These are phyloP conservation scores for Catalaphyllia jardinei DNA, from an alignment of 64 coral and sea anemone genomes.

Conservation along the genomic window DNA sequence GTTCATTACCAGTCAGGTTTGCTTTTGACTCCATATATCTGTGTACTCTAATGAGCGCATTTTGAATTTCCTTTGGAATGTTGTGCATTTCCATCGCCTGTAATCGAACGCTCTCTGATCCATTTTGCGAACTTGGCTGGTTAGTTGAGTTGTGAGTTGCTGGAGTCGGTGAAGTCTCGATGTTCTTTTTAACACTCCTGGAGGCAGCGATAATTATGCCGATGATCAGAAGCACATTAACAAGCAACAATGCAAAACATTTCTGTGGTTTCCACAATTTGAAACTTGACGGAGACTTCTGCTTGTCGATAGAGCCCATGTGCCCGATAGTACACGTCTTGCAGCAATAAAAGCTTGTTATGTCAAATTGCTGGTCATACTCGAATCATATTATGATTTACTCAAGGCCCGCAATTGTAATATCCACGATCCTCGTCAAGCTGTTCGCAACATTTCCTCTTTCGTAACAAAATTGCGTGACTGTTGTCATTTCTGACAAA, in stretches of 20 bases:
- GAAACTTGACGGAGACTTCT: not conserved
- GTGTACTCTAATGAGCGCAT: not conserved
- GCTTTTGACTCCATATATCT: conserved; percentile 7
- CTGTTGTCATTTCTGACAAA: too few species aligned
- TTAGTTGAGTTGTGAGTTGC: not conserved
- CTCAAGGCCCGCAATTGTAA: too few species aligned
- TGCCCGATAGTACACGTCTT: not conserved
- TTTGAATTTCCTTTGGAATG: not conserved
- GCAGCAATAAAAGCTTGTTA: not conserved
- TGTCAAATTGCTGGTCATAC: not conserved
- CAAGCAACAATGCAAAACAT: not conserved
- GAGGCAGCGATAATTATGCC: conserved; percentile 20
- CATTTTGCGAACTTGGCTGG: not conserved
- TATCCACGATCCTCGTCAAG: too few species aligned
- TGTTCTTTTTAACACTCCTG: not conserved
- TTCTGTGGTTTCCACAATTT: not conserved
- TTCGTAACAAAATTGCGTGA: too few species aligned
- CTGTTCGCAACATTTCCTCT: too few species aligned
- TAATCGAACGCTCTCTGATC: not conserved
- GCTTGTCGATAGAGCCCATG: not conserved
- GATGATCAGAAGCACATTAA: conserved; percentile 12
- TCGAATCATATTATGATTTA: too few species aligned
- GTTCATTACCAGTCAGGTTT: not conserved
- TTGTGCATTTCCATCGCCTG: not conserved
- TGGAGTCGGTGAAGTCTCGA: not conserved